Evolutionary conservation across 2,888 invertebrate genomes (phyloP), one percentile per base, ranked within the genome.

Genomic region (Eremobia ochroleuca): DNA sequence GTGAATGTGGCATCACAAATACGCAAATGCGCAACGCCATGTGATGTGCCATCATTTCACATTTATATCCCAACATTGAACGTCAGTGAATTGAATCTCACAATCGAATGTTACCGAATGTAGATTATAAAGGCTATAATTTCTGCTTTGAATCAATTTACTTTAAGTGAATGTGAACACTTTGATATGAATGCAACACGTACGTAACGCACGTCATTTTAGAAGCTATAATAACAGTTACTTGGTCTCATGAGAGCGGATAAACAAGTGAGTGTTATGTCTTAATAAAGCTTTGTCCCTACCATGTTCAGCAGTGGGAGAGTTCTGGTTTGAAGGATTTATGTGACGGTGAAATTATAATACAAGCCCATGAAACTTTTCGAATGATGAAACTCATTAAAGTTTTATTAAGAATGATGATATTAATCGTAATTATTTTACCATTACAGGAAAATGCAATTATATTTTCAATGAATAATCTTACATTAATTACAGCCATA

Each of bases 91-190:
- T 62, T 67, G 18, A 46, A 59, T 71, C 61, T 76, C 28, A 64
- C 67, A 64, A 68, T 71, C 59, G 21, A 62, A 71, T 71, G 58
- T 81, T 76, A 52, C 68, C 59, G 61, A 76, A 81, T 81, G 28
- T 13, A 58, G 52, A 65, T 55, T 62, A 43, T 49, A 58, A 55
- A 34, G 52, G 21, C 13, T n/a, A 9, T 55, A 9, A 66, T 71
- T 28, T 58, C 18, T 58, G n/a, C 15, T 46, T 69, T n/a, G 6
- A 49, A 70, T 66, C 18, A 49, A 55, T 75, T 6, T n/a, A 15
- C 4, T 61, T 1, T 40, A 73, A 69, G 72, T 72, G 77, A 68
- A 59, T 76, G 76, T 62, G 31, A 67, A 71, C 52, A 49, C 5
- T 66, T 65, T 65, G 3, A 28, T 28, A 37, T n/a, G 34, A 68